Base-by-base conservation (phyloP, 1,140 invertebrate genomes). In the Dendroctonus ponderosae region DNA sequence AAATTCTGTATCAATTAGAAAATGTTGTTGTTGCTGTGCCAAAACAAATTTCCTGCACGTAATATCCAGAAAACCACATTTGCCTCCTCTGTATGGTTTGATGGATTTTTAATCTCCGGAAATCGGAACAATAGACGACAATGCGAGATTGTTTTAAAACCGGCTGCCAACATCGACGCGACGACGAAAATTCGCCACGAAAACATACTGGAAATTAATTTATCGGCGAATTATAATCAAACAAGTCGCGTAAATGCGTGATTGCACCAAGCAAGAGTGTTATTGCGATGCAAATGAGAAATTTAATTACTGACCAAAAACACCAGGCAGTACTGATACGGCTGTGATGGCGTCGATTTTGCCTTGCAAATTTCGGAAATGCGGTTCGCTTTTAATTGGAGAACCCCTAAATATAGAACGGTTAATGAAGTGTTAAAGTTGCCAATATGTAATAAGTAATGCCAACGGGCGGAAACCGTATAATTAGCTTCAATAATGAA, bases 251-350 rank as follows among this genome's bases (percentile, higher is more conserved):
- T 40, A 50, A 61, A 61, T n/a, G 58, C 26, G 58, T 38, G 58
- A 49, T 61, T 61, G 44, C 37, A n/a, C 44, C 44, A 39, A 49
- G 46, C 58, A 38, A 15, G 46, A 61, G 58, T 61, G 58, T 49
- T 61, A 61, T 61, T 61, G 58, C 26, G 37, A 61, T 50, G 58
- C 58, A 40, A 61, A 61, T 61, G 58, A 39, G 58, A 61, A 61
- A 61, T 61, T 61, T 61, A 49, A 61, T 61, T 50, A 61, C 46
- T n/a, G 46, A 61, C 50, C 58, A 43, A 61, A 48, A 61, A 61
- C 40, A 61, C 50, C 48, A 40, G 39, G 14, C 7, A 12, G 12
- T 43, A 43, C 11, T 14, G 58, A 48, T 38, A 43, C 11, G 11
- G 39, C 12, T 9, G 12, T 61, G 46, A 61, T 61, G 48, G 40